Conservation (phyloP, 2,888 invertebrate species). For the Cantharis rustica region DNA sequence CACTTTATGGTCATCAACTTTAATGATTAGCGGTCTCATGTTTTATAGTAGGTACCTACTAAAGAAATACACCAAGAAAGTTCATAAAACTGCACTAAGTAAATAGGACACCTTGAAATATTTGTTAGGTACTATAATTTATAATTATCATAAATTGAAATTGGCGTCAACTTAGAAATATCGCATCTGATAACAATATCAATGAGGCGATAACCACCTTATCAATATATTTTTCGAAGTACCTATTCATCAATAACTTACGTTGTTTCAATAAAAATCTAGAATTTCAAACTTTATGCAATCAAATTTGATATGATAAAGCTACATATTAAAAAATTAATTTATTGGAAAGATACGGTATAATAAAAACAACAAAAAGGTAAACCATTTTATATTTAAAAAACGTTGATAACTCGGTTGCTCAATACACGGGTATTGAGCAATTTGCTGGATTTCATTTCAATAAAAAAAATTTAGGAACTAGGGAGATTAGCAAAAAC, state of each 20-base stretch:
- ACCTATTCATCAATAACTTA: not conserved
- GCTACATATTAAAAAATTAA: not conserved
- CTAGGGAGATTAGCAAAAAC: no score
- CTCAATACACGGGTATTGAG: not conserved
- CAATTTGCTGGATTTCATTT: no score
- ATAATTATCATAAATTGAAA: not conserved
- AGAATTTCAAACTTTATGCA: not conserved
- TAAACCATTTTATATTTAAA: not conserved
- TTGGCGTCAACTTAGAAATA: not conserved
- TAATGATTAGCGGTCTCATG: conserved; percentile 6
- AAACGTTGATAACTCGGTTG: not conserved
- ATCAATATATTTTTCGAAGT: not conserved
- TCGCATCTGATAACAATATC: not conserved
- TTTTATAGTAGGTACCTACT: not conserved
- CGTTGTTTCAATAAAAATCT: not conserved
- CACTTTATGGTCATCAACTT: not conserved
- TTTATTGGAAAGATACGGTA: not conserved
- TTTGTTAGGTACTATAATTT: not conserved
- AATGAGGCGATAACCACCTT: not conserved
- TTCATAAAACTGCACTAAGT: not conserved
- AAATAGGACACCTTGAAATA: not conserved
- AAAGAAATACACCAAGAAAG: not conserved
- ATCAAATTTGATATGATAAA: not conserved
- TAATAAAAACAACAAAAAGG: not conserved
- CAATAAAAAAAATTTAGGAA: no score